Conservation (phyloP, 2,797 vertebrate species). For the Aldrovandia affinis region DNA sequence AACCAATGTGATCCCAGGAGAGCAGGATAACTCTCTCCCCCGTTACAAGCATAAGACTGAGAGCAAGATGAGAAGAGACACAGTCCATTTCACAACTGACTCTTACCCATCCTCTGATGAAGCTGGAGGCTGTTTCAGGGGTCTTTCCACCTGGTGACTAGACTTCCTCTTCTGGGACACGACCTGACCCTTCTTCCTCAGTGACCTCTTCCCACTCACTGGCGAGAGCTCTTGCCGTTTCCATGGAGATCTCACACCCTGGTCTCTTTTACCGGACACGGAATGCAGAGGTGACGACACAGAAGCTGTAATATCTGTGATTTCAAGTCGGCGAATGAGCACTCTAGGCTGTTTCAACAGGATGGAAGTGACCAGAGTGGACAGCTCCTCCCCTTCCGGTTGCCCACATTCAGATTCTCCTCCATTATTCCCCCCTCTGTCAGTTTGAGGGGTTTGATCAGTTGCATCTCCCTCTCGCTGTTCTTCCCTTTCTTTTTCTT, state of each 20-base stretch:
- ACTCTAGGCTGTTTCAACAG: background rate
- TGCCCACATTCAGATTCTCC: background rate
- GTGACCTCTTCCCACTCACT: background rate
- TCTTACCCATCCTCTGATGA: background rate
- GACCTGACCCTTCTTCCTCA: background rate
- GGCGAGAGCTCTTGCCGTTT: background rate
- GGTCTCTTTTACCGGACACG: background rate
- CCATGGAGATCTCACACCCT: background rate
- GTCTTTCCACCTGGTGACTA: background rate
- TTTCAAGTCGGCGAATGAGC: background rate
- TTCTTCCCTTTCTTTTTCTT: background rate
- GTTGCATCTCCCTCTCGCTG: background rate
- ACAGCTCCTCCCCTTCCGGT: background rate
- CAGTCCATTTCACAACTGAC: background rate
- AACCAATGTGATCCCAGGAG: too few species aligned
- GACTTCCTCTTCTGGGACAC: background rate
- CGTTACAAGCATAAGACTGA: background rate
- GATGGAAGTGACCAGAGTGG: background rate
- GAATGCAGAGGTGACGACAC: background rate
- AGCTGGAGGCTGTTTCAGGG: background rate
- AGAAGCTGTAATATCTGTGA: background rate
- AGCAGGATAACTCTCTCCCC: too few species aligned
- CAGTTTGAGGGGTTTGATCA: background rate
- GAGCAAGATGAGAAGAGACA: background rate
- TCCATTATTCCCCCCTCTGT: background rate